Percentiles rank a stretch among this genome's conserved stretches.
phyloP scores from a whole-genome alignment of 2,888 invertebrate species.

The Dasypolia templi region DNA sequence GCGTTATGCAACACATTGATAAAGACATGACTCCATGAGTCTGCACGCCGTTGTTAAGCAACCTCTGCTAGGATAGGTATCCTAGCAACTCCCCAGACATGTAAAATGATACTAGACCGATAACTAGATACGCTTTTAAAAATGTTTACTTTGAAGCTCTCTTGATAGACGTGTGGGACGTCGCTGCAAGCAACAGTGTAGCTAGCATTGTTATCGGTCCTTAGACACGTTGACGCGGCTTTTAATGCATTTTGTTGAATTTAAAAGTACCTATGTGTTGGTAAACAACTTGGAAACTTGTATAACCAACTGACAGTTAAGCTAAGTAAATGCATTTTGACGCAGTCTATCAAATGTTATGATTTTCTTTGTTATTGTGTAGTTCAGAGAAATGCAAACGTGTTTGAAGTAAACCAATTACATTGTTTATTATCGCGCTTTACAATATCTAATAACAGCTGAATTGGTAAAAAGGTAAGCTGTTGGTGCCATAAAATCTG shows the following conservation, averaged over 20 bases:
- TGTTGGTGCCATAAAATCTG: neutral
- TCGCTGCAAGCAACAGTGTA: neutral
- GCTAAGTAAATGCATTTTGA: neutral
- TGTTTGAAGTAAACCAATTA: neutral
- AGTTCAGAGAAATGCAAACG: neutral
- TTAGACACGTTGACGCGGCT: neutral
- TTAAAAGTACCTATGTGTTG: neutral
- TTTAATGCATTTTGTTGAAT: neutral
- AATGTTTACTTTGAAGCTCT: neutral
- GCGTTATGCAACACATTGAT: constrained; percentile 77
- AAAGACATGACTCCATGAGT: constrained; percentile 64
- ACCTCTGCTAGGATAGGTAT: constrained; percentile 4
- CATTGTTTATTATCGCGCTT: neutral
- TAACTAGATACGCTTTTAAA: constrained; percentile 6
- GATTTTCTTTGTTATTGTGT: neutral
- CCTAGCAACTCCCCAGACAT: neutral
- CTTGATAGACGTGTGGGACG: neutral
- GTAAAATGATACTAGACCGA: neutral
- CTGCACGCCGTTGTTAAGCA: constrained; percentile 57
- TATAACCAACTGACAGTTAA: too few relatives aligned
- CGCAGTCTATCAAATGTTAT: neutral
- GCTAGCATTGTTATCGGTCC: neutral
- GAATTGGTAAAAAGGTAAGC: neutral
- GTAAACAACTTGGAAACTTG: constrained; percentile 8
- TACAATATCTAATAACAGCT: neutral